Conservation (phyloP, 2,113 vertebrate genomes). For the Excalfactoria chinensis region DNA sequence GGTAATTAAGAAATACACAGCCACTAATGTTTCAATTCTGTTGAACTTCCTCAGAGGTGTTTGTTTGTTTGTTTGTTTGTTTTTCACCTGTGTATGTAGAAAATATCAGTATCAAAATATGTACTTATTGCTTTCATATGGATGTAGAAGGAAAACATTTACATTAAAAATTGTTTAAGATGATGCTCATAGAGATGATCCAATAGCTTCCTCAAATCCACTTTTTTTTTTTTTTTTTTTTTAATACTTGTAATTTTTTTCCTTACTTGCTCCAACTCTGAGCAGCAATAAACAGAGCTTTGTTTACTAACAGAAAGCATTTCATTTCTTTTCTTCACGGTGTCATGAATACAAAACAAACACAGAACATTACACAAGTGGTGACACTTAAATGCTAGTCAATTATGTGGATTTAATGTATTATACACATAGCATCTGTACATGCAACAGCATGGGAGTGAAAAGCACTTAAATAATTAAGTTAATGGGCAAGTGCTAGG, state of each 20-base stretch:
- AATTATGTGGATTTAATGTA: conserved; percentile 57
- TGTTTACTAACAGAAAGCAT: conserved; percentile 57
- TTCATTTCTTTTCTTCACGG: conserved; percentile 54
- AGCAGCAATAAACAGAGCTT: conserved; percentile 30
- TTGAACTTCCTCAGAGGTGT: conserved; percentile 15
- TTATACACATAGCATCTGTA: conserved; percentile 63
- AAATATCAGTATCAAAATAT: background rate
- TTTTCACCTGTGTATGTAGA: background rate
- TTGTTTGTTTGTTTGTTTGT: background rate
- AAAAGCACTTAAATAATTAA: conserved; percentile 60
- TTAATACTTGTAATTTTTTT: background rate
- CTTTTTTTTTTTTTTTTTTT: background rate
- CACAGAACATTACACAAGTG: conserved; percentile 58
- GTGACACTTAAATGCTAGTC: conserved; percentile 61
- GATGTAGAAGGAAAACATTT: background rate
- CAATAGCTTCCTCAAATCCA: background rate
- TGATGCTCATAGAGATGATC: background rate
- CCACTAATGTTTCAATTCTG: conserved; percentile 8
- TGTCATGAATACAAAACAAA: conserved; percentile 51
- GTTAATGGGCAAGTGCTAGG: conserved; percentile 25
- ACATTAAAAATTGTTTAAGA: background rate
- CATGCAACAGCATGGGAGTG: background rate
- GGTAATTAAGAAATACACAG: conserved; percentile 27
- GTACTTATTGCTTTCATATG: background rate
- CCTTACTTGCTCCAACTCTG: background rate